Evolutionary conservation across 2,888 invertebrate genomes (phyloP), one percentile per base, ranked within the genome.

Genomic region (Cerastis rubricosa): DNA sequence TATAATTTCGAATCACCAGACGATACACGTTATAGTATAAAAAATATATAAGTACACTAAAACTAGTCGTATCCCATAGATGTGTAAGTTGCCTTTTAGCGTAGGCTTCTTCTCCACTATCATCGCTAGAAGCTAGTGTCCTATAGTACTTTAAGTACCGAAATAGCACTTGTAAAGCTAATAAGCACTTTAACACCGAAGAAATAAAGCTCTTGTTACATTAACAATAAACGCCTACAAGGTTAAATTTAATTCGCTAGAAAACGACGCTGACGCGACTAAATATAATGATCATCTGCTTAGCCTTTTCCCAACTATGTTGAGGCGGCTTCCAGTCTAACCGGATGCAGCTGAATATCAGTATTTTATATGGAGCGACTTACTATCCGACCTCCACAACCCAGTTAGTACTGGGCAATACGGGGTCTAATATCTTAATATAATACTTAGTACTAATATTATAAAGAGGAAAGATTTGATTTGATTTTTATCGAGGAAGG

Each of bases 41-140:
- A 54, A 47, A 40, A 45, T 49, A 69, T 57, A 66, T 57, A 59
- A 86, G 75, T 80, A 84, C 87, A 84, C n/a, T 68, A 68, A 35
- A 82, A 78, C 88, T 89, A 89, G 89, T 89, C 87, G 77, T 85
- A 85, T 59, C 64, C 51, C 45, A 63, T 76, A 82, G 75, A 57
- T 70, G 64, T 80, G 65, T 86, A 85, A 78, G 79, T 85, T 80
- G 89, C 84, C 87, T 87, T 89, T 66, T 83, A 83, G 78, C 29
- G 25, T 87, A 89, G 78, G 89, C 83, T 80, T 83, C 83, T 80
- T 83, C 75, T 67, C 72, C 74, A 83, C 85, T 68, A 72, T 76
- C 74, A 67, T 85, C 80, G 88, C 88, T 87, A 89, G 85, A 78
- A 74, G 76, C 75, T 83, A 87, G 87, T n/a, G 49, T 73, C 76